Evolutionary conservation across 1,140 invertebrate species (phyloP), one percentile per base, ranked within the genome.

Genomic region (Drosophila bocki): DNA sequence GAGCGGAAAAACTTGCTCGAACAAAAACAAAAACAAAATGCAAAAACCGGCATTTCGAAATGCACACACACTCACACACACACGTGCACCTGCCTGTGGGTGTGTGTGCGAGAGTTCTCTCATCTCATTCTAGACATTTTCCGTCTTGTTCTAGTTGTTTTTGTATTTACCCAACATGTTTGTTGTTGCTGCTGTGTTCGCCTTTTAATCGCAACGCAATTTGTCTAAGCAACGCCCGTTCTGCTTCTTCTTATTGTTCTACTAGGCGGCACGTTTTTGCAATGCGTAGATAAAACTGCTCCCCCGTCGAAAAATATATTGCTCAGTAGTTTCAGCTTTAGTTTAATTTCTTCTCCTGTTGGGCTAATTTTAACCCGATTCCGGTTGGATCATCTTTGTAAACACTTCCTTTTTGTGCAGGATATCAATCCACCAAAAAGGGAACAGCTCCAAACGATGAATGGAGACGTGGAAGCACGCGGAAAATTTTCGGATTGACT

Each of bases 141-240:
- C 19, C 3, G 19, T 39, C 53, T 67, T 42, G 33, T 47, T 59
- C 26, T 42, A 50, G 45, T 56, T 64, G 63, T 74, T 65, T 65
- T 65, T 79, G 72, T 84, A 88, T 87, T 87, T 87, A 87, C 84
- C 84, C 84, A 87, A 88, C 84, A 87, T 87, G 77, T 88, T 83
- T 90, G 84, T 64, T 59, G 56, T 58, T 35, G 42, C 44, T 37
- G 44, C 37, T 79, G 60, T 33, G 29, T 48, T 61, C 71, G 72
- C 61, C 72, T 84, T 78, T 88, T 88, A 88, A 79, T 87, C 85
- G 82, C 78, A 88, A 88, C 85, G 85, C 85, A 88, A 88, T 88
- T 88, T 90, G 78, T 90, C 84, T 90, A 87, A 87, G 85, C 84
- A 88, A 87, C 81, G 84, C 81, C 81, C 78, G 80, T 58, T 77